phyloP scores from a whole-genome alignment of 2,113 vertebrate genomes.

The Phasianus colchicus region DNA sequence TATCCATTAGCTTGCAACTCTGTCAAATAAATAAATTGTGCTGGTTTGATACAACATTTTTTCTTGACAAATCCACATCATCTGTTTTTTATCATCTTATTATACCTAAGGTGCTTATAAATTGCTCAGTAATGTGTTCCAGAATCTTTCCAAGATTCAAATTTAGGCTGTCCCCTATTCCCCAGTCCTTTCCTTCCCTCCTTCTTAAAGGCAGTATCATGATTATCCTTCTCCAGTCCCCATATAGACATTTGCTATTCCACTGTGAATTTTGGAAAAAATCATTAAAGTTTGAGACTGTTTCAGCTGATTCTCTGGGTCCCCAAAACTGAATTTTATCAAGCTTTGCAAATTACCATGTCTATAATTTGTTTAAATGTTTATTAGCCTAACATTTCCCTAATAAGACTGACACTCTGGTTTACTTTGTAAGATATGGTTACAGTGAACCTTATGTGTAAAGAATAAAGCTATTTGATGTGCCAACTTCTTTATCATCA shows the following conservation, averaged over 20 bases:
- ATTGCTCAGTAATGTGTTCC: conserved; percentile 58
- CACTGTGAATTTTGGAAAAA: conserved; percentile 13
- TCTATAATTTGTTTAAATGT: neutral
- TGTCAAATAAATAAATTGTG: conserved; percentile 58
- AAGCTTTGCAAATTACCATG: neutral
- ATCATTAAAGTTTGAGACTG: neutral
- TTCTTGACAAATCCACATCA: conserved; percentile 45
- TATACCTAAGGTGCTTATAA: conserved; percentile 61
- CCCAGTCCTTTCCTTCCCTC: conserved; percentile 34
- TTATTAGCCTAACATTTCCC: neutral
- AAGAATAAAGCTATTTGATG: neutral
- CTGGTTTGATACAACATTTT: conserved; percentile 5
- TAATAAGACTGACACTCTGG: neutral
- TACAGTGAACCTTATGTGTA: neutral
- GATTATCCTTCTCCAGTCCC: neutral
- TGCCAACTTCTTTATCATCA: neutral
- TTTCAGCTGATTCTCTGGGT: neutral
- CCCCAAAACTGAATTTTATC: neutral
- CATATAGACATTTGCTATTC: neutral
- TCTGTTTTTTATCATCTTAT: conserved; percentile 60
- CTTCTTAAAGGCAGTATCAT: conserved; percentile 45
- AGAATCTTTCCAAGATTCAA: conserved; percentile 51
- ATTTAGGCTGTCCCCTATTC: conserved; percentile 28
- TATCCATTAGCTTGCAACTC: conserved; percentile 53
- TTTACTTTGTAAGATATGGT: neutral